phyloP scores from a whole-genome alignment of 2,113 vertebrate species.

The Tyrannus savana region DNA sequence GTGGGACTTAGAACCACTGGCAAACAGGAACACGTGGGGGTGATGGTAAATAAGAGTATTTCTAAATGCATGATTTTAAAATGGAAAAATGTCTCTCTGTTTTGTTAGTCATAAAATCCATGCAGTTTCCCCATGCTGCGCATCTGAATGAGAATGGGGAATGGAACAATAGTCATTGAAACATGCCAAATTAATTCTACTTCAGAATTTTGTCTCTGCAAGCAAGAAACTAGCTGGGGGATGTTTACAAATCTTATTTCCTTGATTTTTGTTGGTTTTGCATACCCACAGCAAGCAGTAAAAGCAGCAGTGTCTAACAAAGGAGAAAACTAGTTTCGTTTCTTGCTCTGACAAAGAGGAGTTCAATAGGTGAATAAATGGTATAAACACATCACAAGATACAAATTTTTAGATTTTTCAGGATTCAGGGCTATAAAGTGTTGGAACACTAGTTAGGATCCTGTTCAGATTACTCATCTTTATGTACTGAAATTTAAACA shows the following conservation, averaged over 20 bases:
- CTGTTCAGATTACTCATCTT: background rate
- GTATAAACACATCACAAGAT: background rate
- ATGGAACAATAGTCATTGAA: slow-evolving; percentile 23
- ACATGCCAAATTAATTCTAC: background rate
- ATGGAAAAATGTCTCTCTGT: background rate
- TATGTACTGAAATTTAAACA: background rate
- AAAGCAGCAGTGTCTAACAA: background rate
- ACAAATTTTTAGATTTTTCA: background rate
- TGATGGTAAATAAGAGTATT: background rate
- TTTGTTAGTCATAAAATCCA: slow-evolving; percentile 5
- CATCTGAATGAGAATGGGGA: background rate
- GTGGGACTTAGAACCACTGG: background rate
- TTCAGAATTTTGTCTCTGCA: background rate
- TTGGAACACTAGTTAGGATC: background rate
- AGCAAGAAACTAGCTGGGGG: background rate
- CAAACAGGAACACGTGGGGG: background rate
- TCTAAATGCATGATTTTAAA: slow-evolving; percentile 10
- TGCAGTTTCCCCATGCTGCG: background rate
- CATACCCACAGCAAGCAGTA: background rate
- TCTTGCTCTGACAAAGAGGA: background rate
- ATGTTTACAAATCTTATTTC: slow-evolving; percentile 1
- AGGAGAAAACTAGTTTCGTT: background rate
- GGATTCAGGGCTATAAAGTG: background rate
- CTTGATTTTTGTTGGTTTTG: background rate
- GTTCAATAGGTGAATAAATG: background rate